Percentiles rank a stretch among this genome's conserved stretches.
These are phyloP conservation scores for Gephyroberyx darwinii DNA, from an alignment of 2,797 vertebrate genomes.

Conservation along the genomic window DNA sequence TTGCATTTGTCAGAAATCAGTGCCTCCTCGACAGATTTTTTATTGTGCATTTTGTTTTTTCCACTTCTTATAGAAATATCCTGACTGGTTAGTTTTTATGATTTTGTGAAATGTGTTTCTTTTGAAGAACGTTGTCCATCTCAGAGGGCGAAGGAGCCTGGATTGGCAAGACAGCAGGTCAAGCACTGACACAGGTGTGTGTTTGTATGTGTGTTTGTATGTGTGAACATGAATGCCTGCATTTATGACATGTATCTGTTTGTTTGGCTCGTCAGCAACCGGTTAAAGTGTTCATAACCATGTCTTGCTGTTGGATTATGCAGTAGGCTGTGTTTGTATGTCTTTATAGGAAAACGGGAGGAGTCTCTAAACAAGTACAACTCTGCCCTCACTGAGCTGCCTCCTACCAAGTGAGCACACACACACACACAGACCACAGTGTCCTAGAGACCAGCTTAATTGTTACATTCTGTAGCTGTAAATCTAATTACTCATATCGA, in stretches of 20 bases:
- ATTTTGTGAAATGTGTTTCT: constrained; percentile 19
- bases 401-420: constrained; percentile 74
- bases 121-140: constrained; percentile 66
- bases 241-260: constrained; percentile 19
- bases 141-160: constrained; percentile 54
- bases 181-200: constrained; percentile 69
- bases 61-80: background rate
- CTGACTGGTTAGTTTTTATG: background rate
- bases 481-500: constrained; percentile 29
- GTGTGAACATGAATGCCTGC: background rate
- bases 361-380: constrained; percentile 77
- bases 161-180: constrained; percentile 71
- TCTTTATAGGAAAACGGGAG: constrained; percentile 76
- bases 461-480: constrained; percentile 11
- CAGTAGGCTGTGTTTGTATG: constrained; percentile 9
- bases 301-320: background rate
- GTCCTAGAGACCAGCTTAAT: background rate
- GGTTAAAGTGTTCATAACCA: background rate
- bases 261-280: background rate
- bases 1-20: background rate
- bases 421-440: constrained; percentile 17
- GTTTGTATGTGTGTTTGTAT: background rate
- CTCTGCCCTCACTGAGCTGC: constrained; percentile 73
- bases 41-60: background rate
- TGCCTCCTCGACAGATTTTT: background rate